Conservation (phyloP, 2,113 vertebrate species). For the Gnathonemus longibarbis region DNA sequence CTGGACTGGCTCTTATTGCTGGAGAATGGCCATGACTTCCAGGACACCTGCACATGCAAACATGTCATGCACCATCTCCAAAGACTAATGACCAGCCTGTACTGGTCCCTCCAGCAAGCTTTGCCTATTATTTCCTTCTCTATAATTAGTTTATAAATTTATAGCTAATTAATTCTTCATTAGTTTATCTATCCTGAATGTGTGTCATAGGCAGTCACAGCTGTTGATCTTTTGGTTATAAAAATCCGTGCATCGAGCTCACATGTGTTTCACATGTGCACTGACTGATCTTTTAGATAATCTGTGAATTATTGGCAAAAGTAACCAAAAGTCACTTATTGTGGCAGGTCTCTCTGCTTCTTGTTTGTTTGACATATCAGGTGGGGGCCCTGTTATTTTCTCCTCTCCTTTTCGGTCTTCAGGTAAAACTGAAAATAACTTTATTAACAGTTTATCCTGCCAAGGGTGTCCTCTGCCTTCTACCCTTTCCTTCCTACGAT, state of each 20-base stretch:
- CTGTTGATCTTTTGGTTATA: neutral
- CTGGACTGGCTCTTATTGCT: neutral
- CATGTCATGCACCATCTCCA: neutral
- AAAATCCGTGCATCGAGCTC: neutral
- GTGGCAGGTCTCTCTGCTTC: neutral
- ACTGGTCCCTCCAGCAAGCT: neutral
- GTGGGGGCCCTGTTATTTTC: neutral
- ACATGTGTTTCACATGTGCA: neutral
- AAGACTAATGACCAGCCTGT: neutral
- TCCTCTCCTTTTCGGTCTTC: neutral
- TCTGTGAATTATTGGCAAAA: neutral
- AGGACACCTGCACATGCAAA: neutral
- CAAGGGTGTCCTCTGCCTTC: neutral
- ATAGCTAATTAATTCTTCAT: constrained; percentile 1
- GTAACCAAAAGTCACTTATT: neutral
- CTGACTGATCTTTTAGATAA: neutral
- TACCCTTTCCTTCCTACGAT: neutral
- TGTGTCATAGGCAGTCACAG: neutral
- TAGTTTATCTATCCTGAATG: neutral
- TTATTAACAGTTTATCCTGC: neutral
- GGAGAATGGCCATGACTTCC: neutral
- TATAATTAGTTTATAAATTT: constrained; percentile 1
- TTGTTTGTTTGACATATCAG: neutral
- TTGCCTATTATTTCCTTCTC: neutral
- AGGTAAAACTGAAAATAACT: neutral